Evolutionary conservation across 1,140 invertebrate genomes (phyloP).

Genomic region (Holcopasites calliopsidis): DNA sequence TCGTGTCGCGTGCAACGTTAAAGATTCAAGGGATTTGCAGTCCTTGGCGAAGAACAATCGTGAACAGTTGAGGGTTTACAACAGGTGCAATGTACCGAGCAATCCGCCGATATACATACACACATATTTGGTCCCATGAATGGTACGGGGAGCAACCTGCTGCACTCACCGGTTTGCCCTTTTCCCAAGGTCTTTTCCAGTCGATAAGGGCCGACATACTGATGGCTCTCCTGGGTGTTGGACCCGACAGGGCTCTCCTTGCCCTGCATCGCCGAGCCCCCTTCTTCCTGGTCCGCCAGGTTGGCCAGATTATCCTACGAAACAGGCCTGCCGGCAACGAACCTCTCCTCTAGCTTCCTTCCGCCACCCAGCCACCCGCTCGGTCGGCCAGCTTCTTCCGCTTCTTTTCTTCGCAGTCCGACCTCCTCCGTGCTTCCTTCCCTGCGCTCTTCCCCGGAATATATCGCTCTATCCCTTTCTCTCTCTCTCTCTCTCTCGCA

Average conservation of each 20-base stretch:
- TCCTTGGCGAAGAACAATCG: too few species aligned
- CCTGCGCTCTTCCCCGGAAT: too few species aligned
- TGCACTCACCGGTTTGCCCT: conserved; percentile 96
- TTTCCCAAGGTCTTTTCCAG: conserved; percentile 99
- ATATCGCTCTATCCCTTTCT: conserved; percentile 1
- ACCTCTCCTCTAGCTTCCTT: not conserved
- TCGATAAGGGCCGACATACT: conserved; percentile 98
- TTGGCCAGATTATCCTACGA: conserved; percentile 52
- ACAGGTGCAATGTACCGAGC: too few species aligned
- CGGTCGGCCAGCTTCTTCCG: not conserved
- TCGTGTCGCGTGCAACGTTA: too few species aligned
- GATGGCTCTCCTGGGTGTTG: conserved; percentile 87
- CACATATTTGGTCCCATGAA: too few species aligned
- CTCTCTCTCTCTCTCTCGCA: conserved; percentile 19
- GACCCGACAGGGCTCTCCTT: conserved; percentile 74
- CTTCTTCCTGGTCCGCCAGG: conserved; percentile 68
- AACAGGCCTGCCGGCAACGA: conserved; percentile 4
- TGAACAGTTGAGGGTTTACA: too few species aligned
- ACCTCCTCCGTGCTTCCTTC: too few species aligned
- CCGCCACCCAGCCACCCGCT: not conserved
- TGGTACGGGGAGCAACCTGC: too few species aligned
- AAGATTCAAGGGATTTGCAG: too few species aligned
- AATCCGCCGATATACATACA: too few species aligned
- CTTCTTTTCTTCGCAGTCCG: not conserved
- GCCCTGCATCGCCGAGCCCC: conserved; percentile 70